These are phyloP conservation scores for Aphelinus certus DNA, from an alignment of 1,140 invertebrate genomes.

Conservation along the genomic window DNA sequence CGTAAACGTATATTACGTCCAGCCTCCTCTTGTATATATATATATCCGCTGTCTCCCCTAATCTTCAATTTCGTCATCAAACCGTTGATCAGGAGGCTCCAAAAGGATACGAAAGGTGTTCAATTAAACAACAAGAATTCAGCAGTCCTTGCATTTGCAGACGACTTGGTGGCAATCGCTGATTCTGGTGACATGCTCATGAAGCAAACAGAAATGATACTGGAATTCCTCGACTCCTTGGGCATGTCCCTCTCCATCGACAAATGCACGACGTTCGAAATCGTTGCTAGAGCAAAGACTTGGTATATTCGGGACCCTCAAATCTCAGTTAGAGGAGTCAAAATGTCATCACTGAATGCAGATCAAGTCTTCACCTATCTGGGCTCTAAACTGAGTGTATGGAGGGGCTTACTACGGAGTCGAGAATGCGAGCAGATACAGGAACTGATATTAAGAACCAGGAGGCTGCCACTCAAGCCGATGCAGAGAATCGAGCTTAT, in stretches of 20 bases:
- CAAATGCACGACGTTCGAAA: not conserved
- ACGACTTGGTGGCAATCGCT: slow-evolving; percentile 52
- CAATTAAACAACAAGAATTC: slow-evolving; percentile 14
- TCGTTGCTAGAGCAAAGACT: not conserved
- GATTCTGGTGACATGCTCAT: no score
- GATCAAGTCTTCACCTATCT: not conserved
- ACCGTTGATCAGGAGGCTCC: slow-evolving; percentile 30
- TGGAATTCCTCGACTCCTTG: slow-evolving; percentile 2
- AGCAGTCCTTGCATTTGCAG: slow-evolving; percentile 57
- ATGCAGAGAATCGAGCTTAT: not conserved
- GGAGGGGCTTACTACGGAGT: no score
- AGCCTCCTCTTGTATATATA: no score
- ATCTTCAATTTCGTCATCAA: slow-evolving; percentile 41
- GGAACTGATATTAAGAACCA: not conserved
- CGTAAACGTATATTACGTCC: no score
- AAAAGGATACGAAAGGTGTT: slow-evolving; percentile 41
- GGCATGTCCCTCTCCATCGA: not conserved
- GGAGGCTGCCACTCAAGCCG: not conserved
- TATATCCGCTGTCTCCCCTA: slow-evolving; percentile 45
- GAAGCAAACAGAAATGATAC: not conserved
- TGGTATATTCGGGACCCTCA: not conserved
- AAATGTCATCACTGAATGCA: not conserved
- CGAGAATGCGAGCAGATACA: not conserved
- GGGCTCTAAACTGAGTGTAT: not conserved
- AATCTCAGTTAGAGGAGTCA: not conserved